These are phyloP conservation scores for Tinea trinotella DNA, from an alignment of 2,888 invertebrate genomes.

Conservation along the genomic window DNA sequence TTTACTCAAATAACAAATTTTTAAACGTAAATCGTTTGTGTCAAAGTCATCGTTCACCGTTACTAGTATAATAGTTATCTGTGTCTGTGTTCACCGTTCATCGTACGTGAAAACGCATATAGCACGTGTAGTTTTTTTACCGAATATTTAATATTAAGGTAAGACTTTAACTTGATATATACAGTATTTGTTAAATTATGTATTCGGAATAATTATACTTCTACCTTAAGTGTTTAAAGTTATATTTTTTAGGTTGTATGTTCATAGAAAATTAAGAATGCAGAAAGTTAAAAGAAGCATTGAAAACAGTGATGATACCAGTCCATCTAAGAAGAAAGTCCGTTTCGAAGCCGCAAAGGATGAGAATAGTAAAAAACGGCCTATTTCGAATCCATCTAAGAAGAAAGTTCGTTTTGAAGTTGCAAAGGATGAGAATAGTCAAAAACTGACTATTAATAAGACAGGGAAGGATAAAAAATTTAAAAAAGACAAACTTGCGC, in stretches of 20 bases:
- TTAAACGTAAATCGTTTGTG: too few species aligned
- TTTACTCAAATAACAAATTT: too few species aligned
- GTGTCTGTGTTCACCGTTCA: too few species aligned
- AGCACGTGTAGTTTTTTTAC: constrained; percentile 2
- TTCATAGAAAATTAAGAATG: constrained; percentile 26
- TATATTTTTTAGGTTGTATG: constrained; percentile 6
- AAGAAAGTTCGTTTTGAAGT: constrained; percentile 39
- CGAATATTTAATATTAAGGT: neutral
- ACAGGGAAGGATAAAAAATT: constrained; percentile 43
- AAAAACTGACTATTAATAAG: constrained; percentile 25
- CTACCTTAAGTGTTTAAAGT: neutral
- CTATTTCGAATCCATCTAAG: constrained; percentile 35
- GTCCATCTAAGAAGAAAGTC: constrained; percentile 47
- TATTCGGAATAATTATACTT: neutral
- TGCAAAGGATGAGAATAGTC: constrained; percentile 22
- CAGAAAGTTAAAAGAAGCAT: constrained; percentile 54
- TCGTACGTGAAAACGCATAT: too few species aligned
- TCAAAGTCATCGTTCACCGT: too few species aligned
- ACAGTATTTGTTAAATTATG: neutral
- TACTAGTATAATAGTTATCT: too few species aligned
- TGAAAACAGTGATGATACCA: constrained; percentile 29
- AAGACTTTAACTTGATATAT: neutral
- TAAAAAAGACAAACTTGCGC: constrained; percentile 21
- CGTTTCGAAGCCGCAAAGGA: constrained; percentile 27
- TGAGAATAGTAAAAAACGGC: constrained; percentile 23